Evolutionary conservation across 2,888 invertebrate species (phyloP).

Genomic region (Laothoe populi): DNA sequence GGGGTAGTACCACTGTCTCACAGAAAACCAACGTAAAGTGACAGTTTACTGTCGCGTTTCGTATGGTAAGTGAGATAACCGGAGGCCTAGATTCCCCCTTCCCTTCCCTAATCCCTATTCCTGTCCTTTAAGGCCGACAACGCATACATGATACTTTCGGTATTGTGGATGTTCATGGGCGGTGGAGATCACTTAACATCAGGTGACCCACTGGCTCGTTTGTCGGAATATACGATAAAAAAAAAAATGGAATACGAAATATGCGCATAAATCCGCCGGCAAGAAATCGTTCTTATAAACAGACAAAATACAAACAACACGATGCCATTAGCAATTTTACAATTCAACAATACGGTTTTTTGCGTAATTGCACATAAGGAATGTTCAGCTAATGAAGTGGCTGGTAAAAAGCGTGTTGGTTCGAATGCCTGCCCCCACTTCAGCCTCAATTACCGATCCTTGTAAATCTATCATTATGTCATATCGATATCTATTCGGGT

Average conservation of each 20-base stretch:
- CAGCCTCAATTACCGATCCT: conserved; percentile 28
- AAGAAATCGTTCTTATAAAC: not conserved
- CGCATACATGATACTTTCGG: too few relatives aligned
- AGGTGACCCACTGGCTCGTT: too few relatives aligned
- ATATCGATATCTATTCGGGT: not conserved
- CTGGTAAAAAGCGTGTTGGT: conserved; percentile 30
- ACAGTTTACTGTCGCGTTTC: too few relatives aligned
- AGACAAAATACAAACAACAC: conserved; percentile 4
- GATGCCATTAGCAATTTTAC: conserved; percentile 21
- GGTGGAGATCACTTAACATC: too few relatives aligned
- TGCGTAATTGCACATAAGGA: conserved; percentile 22
- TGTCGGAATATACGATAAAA: too few relatives aligned
- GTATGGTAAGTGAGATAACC: too few relatives aligned
- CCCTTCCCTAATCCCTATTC: too few relatives aligned
- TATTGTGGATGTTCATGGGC: too few relatives aligned
- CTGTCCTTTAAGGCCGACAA: too few relatives aligned
- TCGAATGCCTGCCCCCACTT: conserved; percentile 34
- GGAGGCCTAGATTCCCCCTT: too few relatives aligned
- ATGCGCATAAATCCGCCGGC: not conserved
- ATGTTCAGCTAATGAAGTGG: conserved; percentile 25
- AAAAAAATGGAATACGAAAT: not conserved
- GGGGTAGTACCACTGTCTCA: too few relatives aligned
- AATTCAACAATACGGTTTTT: conserved; percentile 20
- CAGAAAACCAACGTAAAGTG: too few relatives aligned
- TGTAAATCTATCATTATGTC: conserved; percentile 36